A percentile compares a stretch with the other conserved stretches of the same genome.
These are phyloP conservation scores for Lates japonicus DNA, from an alignment of 2,797 vertebrate genomes.

Conservation along the genomic window DNA sequence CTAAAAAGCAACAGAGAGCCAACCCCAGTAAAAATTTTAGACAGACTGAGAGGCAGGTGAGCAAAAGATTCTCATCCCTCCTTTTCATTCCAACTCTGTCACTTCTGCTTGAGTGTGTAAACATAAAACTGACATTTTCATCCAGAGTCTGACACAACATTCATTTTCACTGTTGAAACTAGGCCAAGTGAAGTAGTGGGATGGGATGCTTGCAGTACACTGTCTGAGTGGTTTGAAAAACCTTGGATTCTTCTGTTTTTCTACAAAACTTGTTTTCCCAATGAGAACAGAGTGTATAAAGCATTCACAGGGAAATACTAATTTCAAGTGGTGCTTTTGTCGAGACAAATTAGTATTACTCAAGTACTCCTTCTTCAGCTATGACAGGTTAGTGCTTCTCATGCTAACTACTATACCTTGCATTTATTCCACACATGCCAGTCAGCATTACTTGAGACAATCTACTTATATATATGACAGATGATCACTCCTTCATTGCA, in stretches of 20 bases:
- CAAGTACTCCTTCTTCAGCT: neutral
- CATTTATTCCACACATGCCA: neutral
- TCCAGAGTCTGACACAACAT: neutral
- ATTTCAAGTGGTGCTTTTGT: neutral
- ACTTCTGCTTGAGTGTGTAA: conserved; percentile 9
- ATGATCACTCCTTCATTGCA: conserved; percentile 5
- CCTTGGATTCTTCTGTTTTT: conserved; percentile 14
- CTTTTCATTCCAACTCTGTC: conserved; percentile 8
- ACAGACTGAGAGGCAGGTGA: neutral
- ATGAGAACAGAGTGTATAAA: neutral
- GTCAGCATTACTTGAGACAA: neutral
- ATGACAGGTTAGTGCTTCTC: neutral
- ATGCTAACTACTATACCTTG: neutral
- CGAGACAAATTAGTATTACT: neutral
- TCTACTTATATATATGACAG: neutral
- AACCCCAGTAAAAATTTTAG: neutral
- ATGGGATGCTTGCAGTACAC: neutral
- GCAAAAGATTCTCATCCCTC: neutral
- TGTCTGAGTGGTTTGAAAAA: neutral
- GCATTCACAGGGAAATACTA: neutral
- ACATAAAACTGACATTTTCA: neutral
- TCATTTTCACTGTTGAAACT: conserved; percentile 4
- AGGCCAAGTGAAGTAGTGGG: neutral
- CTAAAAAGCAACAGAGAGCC: neutral
- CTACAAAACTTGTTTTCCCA: conserved; percentile 2